phyloP scores from a whole-genome alignment of 2,888 invertebrate species.

The Drosophila pseudotalamancana region DNA sequence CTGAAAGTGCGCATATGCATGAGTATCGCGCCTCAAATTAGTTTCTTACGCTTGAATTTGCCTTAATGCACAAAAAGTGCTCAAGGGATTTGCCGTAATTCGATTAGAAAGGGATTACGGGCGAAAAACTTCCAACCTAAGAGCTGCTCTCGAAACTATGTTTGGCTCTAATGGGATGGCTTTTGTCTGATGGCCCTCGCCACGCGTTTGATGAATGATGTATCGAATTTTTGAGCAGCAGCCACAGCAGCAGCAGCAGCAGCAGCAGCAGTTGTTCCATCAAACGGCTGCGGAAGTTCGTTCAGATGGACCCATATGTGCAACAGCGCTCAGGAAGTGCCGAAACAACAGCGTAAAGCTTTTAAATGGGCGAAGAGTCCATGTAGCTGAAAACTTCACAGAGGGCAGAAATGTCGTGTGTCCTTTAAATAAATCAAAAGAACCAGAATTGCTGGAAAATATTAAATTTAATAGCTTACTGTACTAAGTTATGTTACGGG shows the following conservation, averaged over 20 bases:
- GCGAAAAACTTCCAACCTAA: conserved; percentile 47
- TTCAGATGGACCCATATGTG: conserved; percentile 35
- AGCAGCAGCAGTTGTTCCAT: conserved; percentile 36
- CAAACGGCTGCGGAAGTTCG: conserved; percentile 58
- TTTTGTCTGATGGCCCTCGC: conserved; percentile 45
- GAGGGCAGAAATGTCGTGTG: conserved; percentile 19
- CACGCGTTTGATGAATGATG: conserved; percentile 74
- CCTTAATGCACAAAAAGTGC: conserved; percentile 65
- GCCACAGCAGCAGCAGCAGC: conserved; percentile 11
- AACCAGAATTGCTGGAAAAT: background rate
- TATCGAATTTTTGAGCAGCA: conserved; percentile 69
- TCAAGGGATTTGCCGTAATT: conserved; percentile 73
- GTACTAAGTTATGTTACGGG: too few relatives aligned
- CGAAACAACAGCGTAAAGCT: conserved; percentile 71
- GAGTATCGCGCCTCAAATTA: conserved; percentile 70
- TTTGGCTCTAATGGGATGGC: conserved; percentile 55
- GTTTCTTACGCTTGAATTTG: conserved; percentile 77
- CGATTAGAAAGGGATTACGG: conserved; percentile 78
- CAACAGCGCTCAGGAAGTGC: conserved; percentile 48
- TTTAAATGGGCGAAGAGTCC: conserved; percentile 59
- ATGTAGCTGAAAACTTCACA: conserved; percentile 33
- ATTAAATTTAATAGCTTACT: too few relatives aligned
- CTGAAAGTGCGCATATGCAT: conserved; percentile 68
- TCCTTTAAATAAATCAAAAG: background rate
- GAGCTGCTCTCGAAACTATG: conserved; percentile 28